A percentile compares a stretch with the other conserved stretches of the same genome.
Evolutionary conservation across 1,140 invertebrate genomes (phyloP).

Genomic region (Caenorhabditis latens): DNA sequence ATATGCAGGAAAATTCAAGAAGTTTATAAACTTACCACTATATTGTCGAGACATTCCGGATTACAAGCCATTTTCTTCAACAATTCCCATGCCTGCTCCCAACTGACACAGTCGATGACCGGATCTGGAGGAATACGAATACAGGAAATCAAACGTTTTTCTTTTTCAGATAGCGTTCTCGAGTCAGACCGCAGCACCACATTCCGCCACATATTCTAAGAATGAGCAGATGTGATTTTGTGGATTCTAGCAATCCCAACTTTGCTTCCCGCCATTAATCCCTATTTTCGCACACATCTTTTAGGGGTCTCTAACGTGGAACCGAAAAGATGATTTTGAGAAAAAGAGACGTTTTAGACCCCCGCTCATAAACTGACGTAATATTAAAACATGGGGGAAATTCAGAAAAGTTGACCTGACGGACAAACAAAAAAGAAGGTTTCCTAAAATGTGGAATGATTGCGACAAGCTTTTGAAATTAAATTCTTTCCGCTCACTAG

Average conservation of each 20-base stretch:
- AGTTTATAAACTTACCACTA: conserved; percentile 78
- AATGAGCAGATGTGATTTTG: neutral
- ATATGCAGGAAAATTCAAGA: neutral
- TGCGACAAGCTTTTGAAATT: conserved; percentile 36
- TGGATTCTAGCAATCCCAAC: conserved; percentile 32
- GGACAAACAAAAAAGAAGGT: neutral
- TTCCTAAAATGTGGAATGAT: conserved; percentile 1
- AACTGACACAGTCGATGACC: conserved; percentile 74
- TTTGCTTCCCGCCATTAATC: conserved; percentile 47
- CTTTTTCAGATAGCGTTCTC: conserved; percentile 12
- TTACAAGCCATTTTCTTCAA: conserved; percentile 81
- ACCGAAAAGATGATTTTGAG: conserved; percentile 39
- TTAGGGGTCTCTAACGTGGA: conserved; percentile 50
- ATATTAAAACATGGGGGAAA: conserved; percentile 4
- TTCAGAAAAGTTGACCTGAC: neutral
- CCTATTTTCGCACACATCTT: conserved; percentile 55
- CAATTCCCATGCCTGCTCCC: conserved; percentile 77
- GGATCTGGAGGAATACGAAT: conserved; percentile 63
- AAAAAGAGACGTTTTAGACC: neutral
- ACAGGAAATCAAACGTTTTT: conserved; percentile 22
- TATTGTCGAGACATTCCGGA: conserved; percentile 81
- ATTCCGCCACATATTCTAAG: conserved; percentile 32
- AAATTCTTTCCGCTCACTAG: conserved; percentile 28
- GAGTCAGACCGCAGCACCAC: conserved; percentile 23
- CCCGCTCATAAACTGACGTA: conserved; percentile 37